Conservation (phyloP, 2,113 vertebrate genomes). For the Choloepus hoffmanni region DNA sequence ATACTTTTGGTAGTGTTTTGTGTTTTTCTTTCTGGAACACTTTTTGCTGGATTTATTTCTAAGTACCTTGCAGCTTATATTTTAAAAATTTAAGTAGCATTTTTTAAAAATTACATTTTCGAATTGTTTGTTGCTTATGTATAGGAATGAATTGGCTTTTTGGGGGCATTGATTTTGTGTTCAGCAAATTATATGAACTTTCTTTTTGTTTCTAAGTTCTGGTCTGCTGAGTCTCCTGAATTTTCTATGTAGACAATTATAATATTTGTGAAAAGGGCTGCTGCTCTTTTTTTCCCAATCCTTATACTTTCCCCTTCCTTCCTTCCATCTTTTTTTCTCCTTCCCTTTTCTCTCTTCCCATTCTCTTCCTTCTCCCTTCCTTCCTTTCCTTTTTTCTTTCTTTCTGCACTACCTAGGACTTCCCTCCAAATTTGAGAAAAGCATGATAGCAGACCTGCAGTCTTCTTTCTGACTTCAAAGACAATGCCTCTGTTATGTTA, state of each 20-base stretch:
- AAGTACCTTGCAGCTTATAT: constrained; percentile 9
- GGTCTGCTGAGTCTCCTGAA: background rate
- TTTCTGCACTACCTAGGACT: background rate
- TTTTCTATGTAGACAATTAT: background rate
- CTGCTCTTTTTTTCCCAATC: background rate
- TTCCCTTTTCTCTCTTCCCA: background rate
- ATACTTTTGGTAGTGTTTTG: constrained; percentile 33
- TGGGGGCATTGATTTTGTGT: background rate
- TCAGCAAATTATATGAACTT: background rate
- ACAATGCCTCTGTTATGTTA: background rate
- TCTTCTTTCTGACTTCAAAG: background rate
- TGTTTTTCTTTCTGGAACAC: constrained; percentile 11
- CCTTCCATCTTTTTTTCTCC: background rate
- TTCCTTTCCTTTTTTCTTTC: background rate
- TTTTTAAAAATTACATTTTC: constrained; percentile 22
- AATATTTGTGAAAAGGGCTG: background rate
- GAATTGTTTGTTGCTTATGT: background rate
- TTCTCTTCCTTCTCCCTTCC: background rate
- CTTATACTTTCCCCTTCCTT: background rate
- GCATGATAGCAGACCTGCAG: background rate
- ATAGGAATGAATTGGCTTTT: background rate
- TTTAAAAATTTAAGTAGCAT: background rate
- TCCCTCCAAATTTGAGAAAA: background rate
- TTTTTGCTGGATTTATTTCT: constrained; percentile 61
- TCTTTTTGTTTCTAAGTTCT: constrained; percentile 37